Evolutionary conservation across 2,113 vertebrate genomes (phyloP).

Genomic region (Tinamus guttatus): DNA sequence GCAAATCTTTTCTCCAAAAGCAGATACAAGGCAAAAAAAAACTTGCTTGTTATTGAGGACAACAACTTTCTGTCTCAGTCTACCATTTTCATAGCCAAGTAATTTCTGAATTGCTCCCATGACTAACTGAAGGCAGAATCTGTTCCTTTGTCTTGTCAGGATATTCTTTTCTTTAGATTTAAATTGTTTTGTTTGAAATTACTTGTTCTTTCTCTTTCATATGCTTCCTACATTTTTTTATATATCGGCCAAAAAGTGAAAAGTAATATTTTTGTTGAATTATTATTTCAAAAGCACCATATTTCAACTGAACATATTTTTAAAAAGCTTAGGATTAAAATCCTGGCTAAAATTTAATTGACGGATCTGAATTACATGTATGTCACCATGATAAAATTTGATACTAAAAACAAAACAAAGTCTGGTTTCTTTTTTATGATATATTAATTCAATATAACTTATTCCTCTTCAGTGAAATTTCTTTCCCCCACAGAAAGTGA

Average conservation of each 20-base stretch:
- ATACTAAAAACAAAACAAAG: not conserved
- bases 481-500: not conserved
- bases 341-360: not conserved
- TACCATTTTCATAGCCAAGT: not conserved
- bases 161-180: not conserved
- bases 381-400: not conserved
- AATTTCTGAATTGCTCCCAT: not conserved
- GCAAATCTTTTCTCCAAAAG: constrained; percentile 40
- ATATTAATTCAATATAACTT: not conserved
- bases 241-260: not conserved
- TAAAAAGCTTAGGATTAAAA: not conserved
- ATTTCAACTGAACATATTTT: not conserved
- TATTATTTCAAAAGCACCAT: not conserved
- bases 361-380: not conserved
- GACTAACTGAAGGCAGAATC: not conserved
- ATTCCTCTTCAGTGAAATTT: not conserved
- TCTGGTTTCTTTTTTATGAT: not conserved
- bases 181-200: not conserved
- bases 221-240: not conserved
- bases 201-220: not conserved
- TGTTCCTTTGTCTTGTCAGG: not conserved
- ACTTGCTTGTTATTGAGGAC: not conserved
- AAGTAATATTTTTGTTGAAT: rapidly evolving
- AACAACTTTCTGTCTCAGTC: not conserved
- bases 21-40: not conserved